Evolutionary conservation across 2,113 vertebrate species (phyloP), one percentile per base, ranked within the genome.

Genomic region (Thalassarche chlororhynchos): DNA sequence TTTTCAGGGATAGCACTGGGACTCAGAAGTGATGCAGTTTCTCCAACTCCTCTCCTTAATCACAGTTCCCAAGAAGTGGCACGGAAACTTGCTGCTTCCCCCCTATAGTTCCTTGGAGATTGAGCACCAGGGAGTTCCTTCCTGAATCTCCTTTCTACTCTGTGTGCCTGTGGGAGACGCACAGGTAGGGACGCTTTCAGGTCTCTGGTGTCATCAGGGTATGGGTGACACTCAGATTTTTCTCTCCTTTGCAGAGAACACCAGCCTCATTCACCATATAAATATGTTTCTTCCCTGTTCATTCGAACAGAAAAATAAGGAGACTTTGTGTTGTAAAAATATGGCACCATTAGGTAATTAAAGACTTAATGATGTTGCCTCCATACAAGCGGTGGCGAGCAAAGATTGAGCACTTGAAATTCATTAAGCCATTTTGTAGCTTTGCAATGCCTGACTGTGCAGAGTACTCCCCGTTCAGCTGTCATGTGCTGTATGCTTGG

Each of bases 101-200:
- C 10, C 7, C 3, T 16, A 1, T 29, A 64, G 6, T 34, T 17
- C 12, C 8, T n/a, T 66, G 55, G 75, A 62, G 51, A 26, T 3
- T 24, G 82, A 93, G 29, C n/a, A 61, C 14, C 14, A 38, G 26
- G 26, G 32, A 46, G 1, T 12, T 94, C 46, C 31, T 51, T 70
- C 36, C 31, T 68, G 23, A 70, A 44, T 57, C 25, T 57, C 40
- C 49, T 69, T 79, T 24, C 23, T 69, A 18, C 5, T 44, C 28
- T 49, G 5, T 23, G 19, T 76, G 20, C 3, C 0, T 47, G 12
- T 6, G 29, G 28, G 29, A 75, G 23, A 32, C 0, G 1, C 34
- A 70, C 0, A 9, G 11, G 8, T 1, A 42, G 74, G 9, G 38
- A 38, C 10, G 21, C 16, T 58, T 86, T 28, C 8, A 16, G 17